Evolutionary conservation across 2,113 vertebrate genomes (phyloP).

Genomic region (Triplophysa rosa): DNA sequence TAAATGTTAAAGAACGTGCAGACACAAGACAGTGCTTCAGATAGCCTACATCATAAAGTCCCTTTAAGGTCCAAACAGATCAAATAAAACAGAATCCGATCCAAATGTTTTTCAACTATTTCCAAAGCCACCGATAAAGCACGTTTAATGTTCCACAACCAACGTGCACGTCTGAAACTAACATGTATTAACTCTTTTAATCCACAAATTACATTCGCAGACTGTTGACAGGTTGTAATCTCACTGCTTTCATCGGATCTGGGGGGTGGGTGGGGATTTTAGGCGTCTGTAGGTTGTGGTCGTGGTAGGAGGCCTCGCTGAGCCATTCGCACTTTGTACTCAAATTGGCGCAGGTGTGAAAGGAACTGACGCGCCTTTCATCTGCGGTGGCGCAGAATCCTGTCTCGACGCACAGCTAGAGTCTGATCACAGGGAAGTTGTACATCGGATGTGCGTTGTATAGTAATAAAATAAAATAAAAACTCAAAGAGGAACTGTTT

Average conservation of each 20-base stretch:
- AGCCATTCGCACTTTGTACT: slow-evolving; percentile 44
- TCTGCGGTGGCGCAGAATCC: slow-evolving; percentile 35
- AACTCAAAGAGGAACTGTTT: not conserved
- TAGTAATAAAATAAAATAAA: slow-evolving; percentile 24
- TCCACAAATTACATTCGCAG: slow-evolving; percentile 29
- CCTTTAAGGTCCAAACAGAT: no score
- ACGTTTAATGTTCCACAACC: not conserved
- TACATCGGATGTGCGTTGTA: slow-evolving; percentile 41
- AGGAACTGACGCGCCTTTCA: slow-evolving; percentile 34
- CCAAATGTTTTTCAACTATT: no score
- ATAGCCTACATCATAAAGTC: no score
- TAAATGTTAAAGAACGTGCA: no score
- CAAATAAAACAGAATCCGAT: no score
- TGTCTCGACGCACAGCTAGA: not conserved
- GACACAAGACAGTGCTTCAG: no score
- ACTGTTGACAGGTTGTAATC: slow-evolving; percentile 34
- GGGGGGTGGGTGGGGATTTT: not conserved
- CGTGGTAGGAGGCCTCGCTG: slow-evolving; percentile 29
- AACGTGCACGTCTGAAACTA: not conserved
- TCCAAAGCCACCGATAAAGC: not conserved
- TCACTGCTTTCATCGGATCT: slow-evolving; percentile 1
- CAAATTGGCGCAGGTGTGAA: slow-evolving; percentile 53
- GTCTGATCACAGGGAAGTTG: slow-evolving; percentile 37
- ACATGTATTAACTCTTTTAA: slow-evolving; percentile 38
- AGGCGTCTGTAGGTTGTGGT: slow-evolving; percentile 9